phyloP scores from a whole-genome alignment of 1,140 invertebrate genomes.

The Macrosteles quadrilineatus region DNA sequence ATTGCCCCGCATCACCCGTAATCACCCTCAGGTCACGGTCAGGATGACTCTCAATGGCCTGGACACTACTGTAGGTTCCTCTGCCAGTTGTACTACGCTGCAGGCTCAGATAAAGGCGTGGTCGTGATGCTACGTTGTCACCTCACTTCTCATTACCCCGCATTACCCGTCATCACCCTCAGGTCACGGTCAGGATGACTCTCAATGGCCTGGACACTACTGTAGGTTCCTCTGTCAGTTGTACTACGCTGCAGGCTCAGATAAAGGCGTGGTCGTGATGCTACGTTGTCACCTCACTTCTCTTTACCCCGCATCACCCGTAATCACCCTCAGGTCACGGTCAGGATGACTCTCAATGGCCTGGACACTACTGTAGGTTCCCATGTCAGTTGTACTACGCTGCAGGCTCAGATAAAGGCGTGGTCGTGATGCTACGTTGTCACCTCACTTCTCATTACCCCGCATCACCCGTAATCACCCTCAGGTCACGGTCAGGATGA shows the following conservation, averaged over 20 bases:
- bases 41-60: no score
- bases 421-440: not conserved
- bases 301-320: not conserved
- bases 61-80: no score
- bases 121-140: not conserved
- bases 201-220: not conserved
- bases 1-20: no score
- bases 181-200: slow-evolving; percentile 4
- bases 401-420: not conserved
- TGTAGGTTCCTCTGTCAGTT: no score
- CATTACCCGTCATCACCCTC: not conserved
- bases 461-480: not conserved
- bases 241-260: no score
- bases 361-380: no score
- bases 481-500: slow-evolving; percentile 5
- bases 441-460: slow-evolving; percentile 8
- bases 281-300: slow-evolving; percentile 6
- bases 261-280: not conserved
- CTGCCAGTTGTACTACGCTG: no score
- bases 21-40: no score
- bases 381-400: no score
- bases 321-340: not conserved
- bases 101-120: no score
- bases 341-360: not conserved
- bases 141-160: slow-evolving; percentile 5